Percentiles rank a stretch among this genome's conserved stretches.
phyloP scores from a whole-genome alignment of 2,888 invertebrate genomes.

The Anoncus sp. region DNA sequence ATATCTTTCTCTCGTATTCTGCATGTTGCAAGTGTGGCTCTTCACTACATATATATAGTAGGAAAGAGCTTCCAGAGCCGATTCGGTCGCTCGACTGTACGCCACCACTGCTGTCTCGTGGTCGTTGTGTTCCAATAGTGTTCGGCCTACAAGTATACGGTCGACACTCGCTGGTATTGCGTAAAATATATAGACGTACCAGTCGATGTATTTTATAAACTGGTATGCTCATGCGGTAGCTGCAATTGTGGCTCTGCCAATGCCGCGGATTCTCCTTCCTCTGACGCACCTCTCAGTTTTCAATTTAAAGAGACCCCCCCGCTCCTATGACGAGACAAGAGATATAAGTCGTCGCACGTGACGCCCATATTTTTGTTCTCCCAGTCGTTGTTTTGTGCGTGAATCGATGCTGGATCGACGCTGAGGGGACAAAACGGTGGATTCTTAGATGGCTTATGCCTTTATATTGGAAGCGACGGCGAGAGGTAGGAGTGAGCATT shows the following conservation, averaged over 20 bases:
- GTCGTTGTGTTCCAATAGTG: neutral
- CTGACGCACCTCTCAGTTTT: neutral
- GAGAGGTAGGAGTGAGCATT: too few species aligned
- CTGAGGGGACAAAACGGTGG: too few species aligned
- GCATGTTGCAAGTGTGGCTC: neutral
- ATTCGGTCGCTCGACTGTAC: constrained; percentile 15
- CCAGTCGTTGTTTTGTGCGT: too few species aligned
- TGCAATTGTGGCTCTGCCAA: constrained; percentile 12
- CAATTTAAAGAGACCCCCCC: neutral
- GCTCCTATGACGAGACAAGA: neutral
- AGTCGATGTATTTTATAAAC: constrained; percentile 12
- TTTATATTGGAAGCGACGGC: too few species aligned
- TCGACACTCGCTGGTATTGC: constrained; percentile 1
- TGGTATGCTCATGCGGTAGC: constrained; percentile 4
- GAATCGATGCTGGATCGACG: too few species aligned
- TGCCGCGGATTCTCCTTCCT: neutral
- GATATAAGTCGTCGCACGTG: neutral
- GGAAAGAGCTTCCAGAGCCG: neutral
- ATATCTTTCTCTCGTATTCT: constrained; percentile 16
- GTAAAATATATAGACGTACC: neutral
- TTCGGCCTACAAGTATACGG: neutral
- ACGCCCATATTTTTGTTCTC: neutral
- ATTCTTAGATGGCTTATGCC: too few species aligned
- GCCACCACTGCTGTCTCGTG: neutral
- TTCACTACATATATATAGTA: neutral